Evolutionary conservation across 2,888 invertebrate species (phyloP), one percentile per base, ranked within the genome.

Genomic region (Hylaea fasciaria): DNA sequence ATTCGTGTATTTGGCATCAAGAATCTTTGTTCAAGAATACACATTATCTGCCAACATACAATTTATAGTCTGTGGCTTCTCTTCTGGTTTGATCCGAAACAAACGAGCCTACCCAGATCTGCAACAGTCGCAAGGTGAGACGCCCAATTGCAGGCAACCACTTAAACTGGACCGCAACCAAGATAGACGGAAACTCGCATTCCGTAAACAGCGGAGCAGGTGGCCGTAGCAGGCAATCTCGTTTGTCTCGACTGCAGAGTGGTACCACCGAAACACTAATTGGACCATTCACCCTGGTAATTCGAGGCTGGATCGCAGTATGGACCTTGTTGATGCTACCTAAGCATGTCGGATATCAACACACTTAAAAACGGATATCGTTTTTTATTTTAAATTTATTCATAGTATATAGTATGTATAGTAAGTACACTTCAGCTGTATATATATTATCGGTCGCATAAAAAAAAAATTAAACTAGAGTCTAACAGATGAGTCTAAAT

Each of bases 221-320:
- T 87, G 86, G 78, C 76, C 72, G 72, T 70, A 77, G 80, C 81
- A 78, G 82, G 83, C 89, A 82, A 89, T 87, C 84, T 81, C 87
- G 86, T 87, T 87, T 86, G 87, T 87, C 84, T 83, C 81, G 74
- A 73, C 79, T 73, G 80, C 69, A 71, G 73, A 77, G 73, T 69
- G 74, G 61, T 62, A 79, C 81, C 77, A 81, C 82, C 81, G 81
- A 82, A 85, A 85, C 86, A 87, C 87, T 89, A 90, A 89, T 89
- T 90, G 89, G 86, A 76, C 81, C 86, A 87, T 87, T 90, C 86
- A 81, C 87, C 82, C 84, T 78, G 77, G 87, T 86, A 87, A 88
- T 89, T 84, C 82, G 82, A 86, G 87, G 83, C 82, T 75, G 81
- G 82, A 80, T 85, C 87, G 87, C 88, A 88, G 87, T 87, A 47